Evolutionary conservation across 2,797 vertebrate species (phyloP).

Genomic region (Merluccius polli): DNA sequence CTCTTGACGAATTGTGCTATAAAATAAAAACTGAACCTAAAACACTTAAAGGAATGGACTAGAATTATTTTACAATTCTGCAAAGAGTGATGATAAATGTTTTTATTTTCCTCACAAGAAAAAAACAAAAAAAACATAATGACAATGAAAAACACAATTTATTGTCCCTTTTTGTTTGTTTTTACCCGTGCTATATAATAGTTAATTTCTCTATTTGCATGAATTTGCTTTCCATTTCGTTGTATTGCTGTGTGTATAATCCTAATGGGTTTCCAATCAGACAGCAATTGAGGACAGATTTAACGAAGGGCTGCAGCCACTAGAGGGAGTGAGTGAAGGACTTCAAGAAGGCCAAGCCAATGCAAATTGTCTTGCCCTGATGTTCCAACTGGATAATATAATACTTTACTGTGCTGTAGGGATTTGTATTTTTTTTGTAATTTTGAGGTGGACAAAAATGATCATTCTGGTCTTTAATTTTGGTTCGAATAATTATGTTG

Average conservation of each 20-base stretch:
- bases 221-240: conserved; percentile 2
- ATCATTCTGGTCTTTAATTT: too few species aligned
- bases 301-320: conserved; percentile 53
- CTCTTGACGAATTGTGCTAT: conserved; percentile 50
- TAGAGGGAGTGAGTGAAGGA: conserved; percentile 65
- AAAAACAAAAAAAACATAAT: not conserved
- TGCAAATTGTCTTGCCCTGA: conserved; percentile 10
- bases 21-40: conserved; percentile 35
- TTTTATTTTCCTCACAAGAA: conserved; percentile 9
- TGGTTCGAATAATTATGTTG: too few species aligned
- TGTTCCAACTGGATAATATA: not conserved
- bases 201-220: conserved; percentile 8
- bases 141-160: conserved; percentile 2
- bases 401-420: not conserved
- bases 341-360: conserved; percentile 24
- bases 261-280: conserved; percentile 9
- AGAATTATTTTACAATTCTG: conserved; percentile 23
- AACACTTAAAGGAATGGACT: not conserved
- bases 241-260: conserved; percentile 11
- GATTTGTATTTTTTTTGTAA: too few species aligned
- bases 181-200: not conserved
- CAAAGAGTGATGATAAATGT: conserved; percentile 13
- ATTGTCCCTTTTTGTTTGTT: not conserved
- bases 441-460: too few species aligned
- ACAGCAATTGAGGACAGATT: conserved; percentile 6